Base-by-base conservation (phyloP, 2,888 invertebrate genomes). In the Napeogenes inachia region DNA sequence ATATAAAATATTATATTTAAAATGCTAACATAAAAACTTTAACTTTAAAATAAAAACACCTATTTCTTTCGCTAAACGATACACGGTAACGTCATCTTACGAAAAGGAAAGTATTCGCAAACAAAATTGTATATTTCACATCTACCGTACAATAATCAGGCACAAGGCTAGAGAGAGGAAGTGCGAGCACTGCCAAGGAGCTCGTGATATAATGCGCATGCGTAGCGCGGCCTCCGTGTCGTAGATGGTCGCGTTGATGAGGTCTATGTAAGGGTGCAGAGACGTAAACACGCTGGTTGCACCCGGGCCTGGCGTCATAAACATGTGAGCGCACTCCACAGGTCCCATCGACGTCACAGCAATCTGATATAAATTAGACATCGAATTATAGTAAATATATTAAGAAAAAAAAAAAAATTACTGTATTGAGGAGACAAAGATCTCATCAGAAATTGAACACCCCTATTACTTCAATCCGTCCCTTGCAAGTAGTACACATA, bases 291-390 rank as follows among this genome's bases (percentile, higher is more conserved):
- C 89, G 77, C 85, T 85, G 62, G 80, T 76, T 65, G 79, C 79
- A 63, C 70, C 72, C 50, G 62, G 66, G 8, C 69, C 61, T 35
- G 72, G 72, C 46, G 46, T 45, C 13, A 33, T 59, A 50, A 60
- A 64, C 55, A 61, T 57, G 10, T 54, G 64, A 45, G 74, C 75
- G 75, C 86, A 85, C 70, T 80, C 78, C 62, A 77, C 61, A 12
- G 86, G 85, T 2, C 87, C 87, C 86, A 86, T 80, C 54, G 86
- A 86, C 55, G 86, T 85, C 53, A 86, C 79, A 56, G 77, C 86
- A 12, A 46, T 54, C 47, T 35, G 50, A n/a, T 10, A 42, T 13
- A 5, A 12, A 13, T 13, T 38, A 50, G 8, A 10, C 6, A 50
- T n/a, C 8, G 10, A 30, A 10, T 30, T 6, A 30, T 12, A 30